Conservation (phyloP, 1,140 invertebrate species). For the Drosophila pectinifera region DNA sequence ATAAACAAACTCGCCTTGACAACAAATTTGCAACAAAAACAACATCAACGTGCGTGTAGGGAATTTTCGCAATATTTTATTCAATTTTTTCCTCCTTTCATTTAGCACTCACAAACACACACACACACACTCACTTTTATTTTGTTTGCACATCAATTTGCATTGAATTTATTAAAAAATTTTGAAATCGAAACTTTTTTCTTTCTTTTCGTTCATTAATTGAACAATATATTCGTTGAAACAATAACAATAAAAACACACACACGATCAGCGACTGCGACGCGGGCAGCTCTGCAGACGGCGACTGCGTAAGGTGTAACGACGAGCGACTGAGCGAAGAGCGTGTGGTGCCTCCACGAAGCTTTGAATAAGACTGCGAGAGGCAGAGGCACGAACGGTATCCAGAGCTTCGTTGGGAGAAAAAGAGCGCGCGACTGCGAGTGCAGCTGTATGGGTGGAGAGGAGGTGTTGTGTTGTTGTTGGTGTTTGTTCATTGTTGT, state of each 20-base stretch:
- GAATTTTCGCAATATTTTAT: slow-evolving; percentile 58
- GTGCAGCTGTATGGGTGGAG: slow-evolving; percentile 15
- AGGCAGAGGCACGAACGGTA: slow-evolving; percentile 37
- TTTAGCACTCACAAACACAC: slow-evolving; percentile 38
- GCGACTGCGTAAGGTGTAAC: slow-evolving; percentile 34
- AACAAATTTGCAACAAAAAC: slow-evolving; percentile 33
- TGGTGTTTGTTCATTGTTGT: slow-evolving; percentile 43
- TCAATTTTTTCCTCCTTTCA: slow-evolving; percentile 36
- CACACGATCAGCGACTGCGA: slow-evolving; percentile 31
- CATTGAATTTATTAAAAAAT: slow-evolving; percentile 64
- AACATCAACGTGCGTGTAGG: slow-evolving; percentile 32
- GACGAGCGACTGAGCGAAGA: slow-evolving; percentile 19
- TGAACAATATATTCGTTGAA: slow-evolving; percentile 52
- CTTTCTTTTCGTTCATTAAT: slow-evolving; percentile 35
- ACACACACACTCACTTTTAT: slow-evolving; percentile 39
- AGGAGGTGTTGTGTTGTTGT: slow-evolving; percentile 25
- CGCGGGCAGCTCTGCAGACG: slow-evolving; percentile 26
- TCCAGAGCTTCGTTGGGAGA: slow-evolving; percentile 5
- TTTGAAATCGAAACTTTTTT: slow-evolving; percentile 56
- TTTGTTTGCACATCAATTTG: slow-evolving; percentile 78
- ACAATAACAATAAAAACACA: slow-evolving; percentile 27
- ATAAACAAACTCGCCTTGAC: slow-evolving; percentile 73
- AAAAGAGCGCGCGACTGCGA: neutral
- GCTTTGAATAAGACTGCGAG: slow-evolving; percentile 71
- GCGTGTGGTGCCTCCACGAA: slow-evolving; percentile 66